Percentiles rank a stretch among this genome's conserved stretches.
These are phyloP conservation scores for Ciconia maguari DNA, from an alignment of 2,113 vertebrate genomes.

Conservation along the genomic window DNA sequence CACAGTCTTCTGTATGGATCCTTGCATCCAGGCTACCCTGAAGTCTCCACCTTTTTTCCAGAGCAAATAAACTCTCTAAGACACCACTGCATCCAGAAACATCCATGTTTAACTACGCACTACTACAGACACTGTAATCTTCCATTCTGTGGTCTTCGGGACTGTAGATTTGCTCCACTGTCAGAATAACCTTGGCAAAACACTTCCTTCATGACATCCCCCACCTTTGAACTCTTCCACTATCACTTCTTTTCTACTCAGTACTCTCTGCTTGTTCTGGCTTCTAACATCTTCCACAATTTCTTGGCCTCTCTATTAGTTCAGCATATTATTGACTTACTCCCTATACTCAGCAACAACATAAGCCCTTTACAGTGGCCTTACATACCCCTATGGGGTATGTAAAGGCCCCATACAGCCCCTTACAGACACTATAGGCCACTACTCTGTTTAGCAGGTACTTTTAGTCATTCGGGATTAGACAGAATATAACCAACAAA, in stretches of 20 bases:
- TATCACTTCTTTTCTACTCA: background rate
- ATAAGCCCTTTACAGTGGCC: background rate
- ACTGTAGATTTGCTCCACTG: background rate
- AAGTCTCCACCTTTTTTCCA: background rate
- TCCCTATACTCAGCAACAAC: background rate
- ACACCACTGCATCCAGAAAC: background rate
- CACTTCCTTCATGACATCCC: background rate
- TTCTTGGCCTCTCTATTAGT: background rate
- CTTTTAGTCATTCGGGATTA: background rate
- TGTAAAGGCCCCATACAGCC: too few species aligned
- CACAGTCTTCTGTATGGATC: background rate
- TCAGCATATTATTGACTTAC: background rate
- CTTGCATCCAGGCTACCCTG: background rate
- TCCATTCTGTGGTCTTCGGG: background rate
- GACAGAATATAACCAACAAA: background rate
- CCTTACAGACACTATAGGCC: background rate
- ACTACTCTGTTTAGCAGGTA: slow-evolving; percentile 16
- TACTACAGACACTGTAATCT: background rate
- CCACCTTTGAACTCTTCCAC: background rate
- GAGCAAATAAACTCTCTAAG: background rate
- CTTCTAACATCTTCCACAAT: background rate
- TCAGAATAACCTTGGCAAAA: background rate
- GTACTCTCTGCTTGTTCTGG: background rate
- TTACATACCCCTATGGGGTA: too few species aligned
- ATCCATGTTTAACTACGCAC: background rate